Evolutionary conservation across 2,113 vertebrate genomes (phyloP).

Genomic region (Tachuris rubrigastra): DNA sequence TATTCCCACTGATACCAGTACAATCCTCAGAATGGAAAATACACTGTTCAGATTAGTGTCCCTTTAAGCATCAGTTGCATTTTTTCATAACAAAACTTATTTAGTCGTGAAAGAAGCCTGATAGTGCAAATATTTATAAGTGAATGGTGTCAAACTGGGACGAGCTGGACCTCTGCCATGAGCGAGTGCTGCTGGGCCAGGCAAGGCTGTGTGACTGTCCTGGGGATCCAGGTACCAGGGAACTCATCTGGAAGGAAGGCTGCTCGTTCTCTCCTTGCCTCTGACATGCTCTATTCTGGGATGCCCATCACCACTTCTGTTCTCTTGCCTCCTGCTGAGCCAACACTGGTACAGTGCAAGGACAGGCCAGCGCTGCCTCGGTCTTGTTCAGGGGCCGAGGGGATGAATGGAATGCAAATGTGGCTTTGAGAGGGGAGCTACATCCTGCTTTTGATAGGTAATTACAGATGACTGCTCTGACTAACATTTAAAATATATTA

Average conservation of each 20-base stretch:
- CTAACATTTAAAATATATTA: background rate
- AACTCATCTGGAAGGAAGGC: background rate
- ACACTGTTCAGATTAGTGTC: background rate
- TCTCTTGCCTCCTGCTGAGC: background rate
- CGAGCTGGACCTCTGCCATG: background rate
- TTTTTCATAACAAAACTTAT: background rate
- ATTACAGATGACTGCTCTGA: background rate
- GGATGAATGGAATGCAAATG: background rate
- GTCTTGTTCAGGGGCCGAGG: background rate
- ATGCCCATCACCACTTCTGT: background rate
- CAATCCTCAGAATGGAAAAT: background rate
- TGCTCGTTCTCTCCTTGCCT: background rate
- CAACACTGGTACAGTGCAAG: fast-evolving
- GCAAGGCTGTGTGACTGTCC: background rate
- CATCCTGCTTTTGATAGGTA: background rate
- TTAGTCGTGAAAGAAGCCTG: background rate
- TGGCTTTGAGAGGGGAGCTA: background rate
- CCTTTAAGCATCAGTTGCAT: background rate
- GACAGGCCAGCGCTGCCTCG: background rate
- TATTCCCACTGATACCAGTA: background rate
- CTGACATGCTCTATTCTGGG: background rate
- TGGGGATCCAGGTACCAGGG: background rate
- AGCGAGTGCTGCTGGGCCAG: background rate
- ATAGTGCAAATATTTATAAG: conserved; percentile 25
- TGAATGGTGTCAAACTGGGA: background rate